These are phyloP conservation scores for Arenicola marina DNA, from an alignment of 2,888 invertebrate genomes.

Conservation along the genomic window DNA sequence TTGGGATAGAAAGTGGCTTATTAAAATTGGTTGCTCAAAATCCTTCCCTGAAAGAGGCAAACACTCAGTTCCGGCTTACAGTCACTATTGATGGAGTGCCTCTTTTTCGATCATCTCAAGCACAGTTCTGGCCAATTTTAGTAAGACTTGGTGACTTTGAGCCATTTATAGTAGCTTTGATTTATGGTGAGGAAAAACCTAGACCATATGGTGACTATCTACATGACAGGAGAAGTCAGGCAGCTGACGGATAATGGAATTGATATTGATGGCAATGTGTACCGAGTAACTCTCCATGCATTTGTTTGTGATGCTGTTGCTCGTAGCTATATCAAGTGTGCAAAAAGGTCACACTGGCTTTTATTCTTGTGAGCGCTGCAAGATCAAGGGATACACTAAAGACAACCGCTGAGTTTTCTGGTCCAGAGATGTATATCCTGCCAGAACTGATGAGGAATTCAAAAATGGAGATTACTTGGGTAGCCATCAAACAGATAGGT, in stretches of 20 bases:
- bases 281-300: neutral
- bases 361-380: slow-evolving; percentile 11
- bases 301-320: slow-evolving; percentile 13
- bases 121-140: slow-evolving; percentile 16
- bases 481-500: slow-evolving; percentile 30
- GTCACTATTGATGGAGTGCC: slow-evolving; percentile 19
- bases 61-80: neutral
- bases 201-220: neutral
- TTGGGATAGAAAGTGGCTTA: slow-evolving; percentile 12
- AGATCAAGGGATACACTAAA: neutral
- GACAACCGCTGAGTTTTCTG: neutral
- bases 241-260: neutral
- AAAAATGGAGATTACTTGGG: neutral
- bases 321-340: neutral
- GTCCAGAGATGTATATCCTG: neutral
- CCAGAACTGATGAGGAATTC: neutral
- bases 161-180: slow-evolving; percentile 2
- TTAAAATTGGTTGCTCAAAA: neutral
- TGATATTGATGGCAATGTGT: neutral
- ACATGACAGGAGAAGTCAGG: neutral
- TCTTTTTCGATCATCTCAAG: slow-evolving; percentile 14
- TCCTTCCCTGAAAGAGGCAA: neutral
- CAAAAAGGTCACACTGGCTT: slow-evolving; percentile 8
- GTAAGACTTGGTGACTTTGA: neutral
- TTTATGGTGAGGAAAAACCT: slow-evolving; percentile 6